Evolutionary conservation across 2,797 vertebrate species (phyloP), one percentile per base, ranked within the genome.

Genomic region (Anguilla pacifica): DNA sequence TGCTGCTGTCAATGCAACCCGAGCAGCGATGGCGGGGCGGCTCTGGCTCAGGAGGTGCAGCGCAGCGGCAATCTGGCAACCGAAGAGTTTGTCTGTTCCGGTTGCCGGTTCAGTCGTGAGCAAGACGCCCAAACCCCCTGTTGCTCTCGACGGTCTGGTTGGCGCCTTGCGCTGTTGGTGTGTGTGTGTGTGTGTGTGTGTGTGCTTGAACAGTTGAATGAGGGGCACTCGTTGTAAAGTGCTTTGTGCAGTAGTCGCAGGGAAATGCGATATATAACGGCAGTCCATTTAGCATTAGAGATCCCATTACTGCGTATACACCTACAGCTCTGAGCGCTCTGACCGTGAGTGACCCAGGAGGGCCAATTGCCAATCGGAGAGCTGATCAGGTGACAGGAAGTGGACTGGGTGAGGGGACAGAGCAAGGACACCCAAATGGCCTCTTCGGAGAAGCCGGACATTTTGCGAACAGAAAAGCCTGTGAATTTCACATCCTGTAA

Each of bases 361-460:
- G 83, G 55, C 35, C 35, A 35, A 35, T 35, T 35, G 6, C 57
- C 84, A 85, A 61, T 85, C 59, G 15, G 55, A 7, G 35, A 55
- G 61, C 10, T 17, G 84, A 25, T 88, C 88, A 39, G 70, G 31
- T 88, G 87, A 88, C 84, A 79, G 85, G 74, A 90, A 85, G 31
- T 84, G 43, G 49, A 35, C 31, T 49, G 22, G 43, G 7, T 49
- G 28, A 49, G 43, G 35, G 77, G 17, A 11, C 77, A 22, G 77
- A 81, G 77, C 5, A 10, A 43, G 43, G 43, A 46, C 35, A 19
- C 28, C 39, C 43, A 43, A 46, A 39, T 28, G 3, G n/a, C 64
- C 74, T 10, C 2, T 39, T 49, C 77, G 19, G 39, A 43, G 6
- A 49, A 11, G 28, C 2, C 49, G 10, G 25, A 4, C 51, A 61